Evolutionary conservation across 1,140 invertebrate genomes (phyloP).

Genomic region (Platyura marginata): DNA sequence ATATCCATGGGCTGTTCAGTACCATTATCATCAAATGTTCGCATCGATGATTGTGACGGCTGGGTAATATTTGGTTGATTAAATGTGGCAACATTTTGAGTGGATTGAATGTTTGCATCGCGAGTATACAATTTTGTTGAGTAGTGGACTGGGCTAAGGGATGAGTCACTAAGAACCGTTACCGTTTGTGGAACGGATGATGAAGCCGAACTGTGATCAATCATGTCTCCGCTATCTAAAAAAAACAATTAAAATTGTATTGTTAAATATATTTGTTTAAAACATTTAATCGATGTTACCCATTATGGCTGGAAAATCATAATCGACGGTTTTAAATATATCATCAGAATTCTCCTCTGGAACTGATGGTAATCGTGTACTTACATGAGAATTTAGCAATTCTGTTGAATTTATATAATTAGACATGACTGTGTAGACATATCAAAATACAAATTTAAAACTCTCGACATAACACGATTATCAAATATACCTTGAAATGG

Average conservation of each 20-base stretch:
- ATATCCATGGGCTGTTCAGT: not conserved
- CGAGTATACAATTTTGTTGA: not conserved
- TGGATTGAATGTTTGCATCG: too few species aligned
- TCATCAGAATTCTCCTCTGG: conserved; percentile 29
- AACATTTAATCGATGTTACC: too few species aligned
- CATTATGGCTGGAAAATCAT: conserved; percentile 13
- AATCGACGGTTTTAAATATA: conserved; percentile 21
- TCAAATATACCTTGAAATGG: conserved; percentile 44
- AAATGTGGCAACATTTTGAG: too few species aligned
- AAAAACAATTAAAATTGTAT: too few species aligned
- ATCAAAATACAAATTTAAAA: not conserved
- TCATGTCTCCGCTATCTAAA: too few species aligned
- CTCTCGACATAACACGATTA: not conserved
- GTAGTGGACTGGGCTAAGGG: not conserved
- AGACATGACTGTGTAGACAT: not conserved
- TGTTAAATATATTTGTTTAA: too few species aligned
- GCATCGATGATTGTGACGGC: too few species aligned
- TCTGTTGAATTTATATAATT: conserved; percentile 8
- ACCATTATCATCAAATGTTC: too few species aligned
- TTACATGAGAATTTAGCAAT: conserved; percentile 9
- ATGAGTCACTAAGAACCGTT: not conserved
- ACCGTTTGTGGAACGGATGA: not conserved
- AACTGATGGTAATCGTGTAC: conserved; percentile 29
- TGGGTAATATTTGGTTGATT: too few species aligned
- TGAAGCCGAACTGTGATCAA: not conserved